Evolutionary conservation across 2,888 invertebrate genomes (phyloP).

Genomic region (Gibbula magus): DNA sequence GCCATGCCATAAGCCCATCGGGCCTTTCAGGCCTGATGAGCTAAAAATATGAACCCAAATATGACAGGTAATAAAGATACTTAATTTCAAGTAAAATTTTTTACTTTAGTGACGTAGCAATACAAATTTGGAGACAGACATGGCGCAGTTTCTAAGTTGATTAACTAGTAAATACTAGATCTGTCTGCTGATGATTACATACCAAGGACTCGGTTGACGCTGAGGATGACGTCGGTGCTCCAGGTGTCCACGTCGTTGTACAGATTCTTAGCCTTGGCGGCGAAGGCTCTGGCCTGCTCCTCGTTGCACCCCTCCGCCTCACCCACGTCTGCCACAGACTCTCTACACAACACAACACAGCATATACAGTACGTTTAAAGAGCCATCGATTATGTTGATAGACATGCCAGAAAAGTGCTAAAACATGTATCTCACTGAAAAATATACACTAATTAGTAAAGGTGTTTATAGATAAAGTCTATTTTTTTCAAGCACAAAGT

Average conservation of each 20-base stretch:
- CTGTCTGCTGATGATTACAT: neutral
- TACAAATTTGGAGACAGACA: neutral
- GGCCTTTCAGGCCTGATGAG: too few relatives aligned
- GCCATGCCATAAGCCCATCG: too few relatives aligned
- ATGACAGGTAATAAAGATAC: too few relatives aligned
- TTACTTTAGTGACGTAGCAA: neutral
- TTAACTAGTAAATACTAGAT: neutral
- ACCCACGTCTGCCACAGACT: constrained; percentile 2
- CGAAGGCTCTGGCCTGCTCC: neutral
- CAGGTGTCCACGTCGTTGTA: constrained; percentile 9
- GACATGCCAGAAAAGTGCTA: too few relatives aligned
- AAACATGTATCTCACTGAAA: too few relatives aligned
- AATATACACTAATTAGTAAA: too few relatives aligned
- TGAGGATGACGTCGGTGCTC: neutral
- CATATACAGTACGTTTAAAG: too few relatives aligned
- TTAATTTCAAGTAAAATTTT: neutral
- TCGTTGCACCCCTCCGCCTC: neutral
- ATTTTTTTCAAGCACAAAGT: too few relatives aligned
- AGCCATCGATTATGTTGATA: too few relatives aligned
- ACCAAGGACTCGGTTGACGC: constrained; percentile 2
- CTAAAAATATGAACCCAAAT: too few relatives aligned
- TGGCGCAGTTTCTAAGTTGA: neutral
- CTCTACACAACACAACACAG: neutral
- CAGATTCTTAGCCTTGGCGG: neutral
- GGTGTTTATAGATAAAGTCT: too few relatives aligned